Evolutionary conservation across 1,140 invertebrate species (phyloP).

Genomic region (Dolichoris vasculosae): DNA sequence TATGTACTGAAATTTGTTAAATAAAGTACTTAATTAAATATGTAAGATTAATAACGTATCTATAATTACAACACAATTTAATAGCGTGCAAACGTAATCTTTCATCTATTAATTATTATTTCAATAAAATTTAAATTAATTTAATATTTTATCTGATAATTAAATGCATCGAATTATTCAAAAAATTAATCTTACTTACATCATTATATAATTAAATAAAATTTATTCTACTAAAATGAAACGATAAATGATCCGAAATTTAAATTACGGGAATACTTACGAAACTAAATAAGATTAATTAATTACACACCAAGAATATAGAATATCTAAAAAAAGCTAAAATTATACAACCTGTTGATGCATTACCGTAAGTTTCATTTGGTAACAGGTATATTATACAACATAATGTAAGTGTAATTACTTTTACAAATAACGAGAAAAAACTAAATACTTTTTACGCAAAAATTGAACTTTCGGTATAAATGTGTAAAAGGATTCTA

Average conservation of each 20-base stretch:
- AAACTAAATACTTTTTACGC: background rate
- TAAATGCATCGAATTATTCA: background rate
- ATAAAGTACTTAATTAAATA: no score
- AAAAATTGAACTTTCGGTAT: background rate
- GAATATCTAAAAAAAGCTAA: conserved; percentile 8
- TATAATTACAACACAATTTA: no score
- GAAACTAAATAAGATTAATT: background rate
- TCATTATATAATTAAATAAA: background rate
- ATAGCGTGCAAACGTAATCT: no score
- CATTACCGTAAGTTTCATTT: conserved; percentile 4
- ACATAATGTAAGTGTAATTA: background rate
- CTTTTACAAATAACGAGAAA: background rate
- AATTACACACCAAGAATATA: background rate
- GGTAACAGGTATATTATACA: conserved; percentile 12
- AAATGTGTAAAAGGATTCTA: no score
- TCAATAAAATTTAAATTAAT: background rate
- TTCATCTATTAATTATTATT: background rate
- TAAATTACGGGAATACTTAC: background rate
- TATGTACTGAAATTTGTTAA: no score
- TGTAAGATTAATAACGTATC: no score
- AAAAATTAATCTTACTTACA: background rate
- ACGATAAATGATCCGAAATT: background rate
- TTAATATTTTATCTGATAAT: background rate
- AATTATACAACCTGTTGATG: conserved; percentile 40
- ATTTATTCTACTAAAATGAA: background rate